These are phyloP conservation scores for Egretta garzetta DNA, from an alignment of 2,113 vertebrate genomes.

Conservation along the genomic window DNA sequence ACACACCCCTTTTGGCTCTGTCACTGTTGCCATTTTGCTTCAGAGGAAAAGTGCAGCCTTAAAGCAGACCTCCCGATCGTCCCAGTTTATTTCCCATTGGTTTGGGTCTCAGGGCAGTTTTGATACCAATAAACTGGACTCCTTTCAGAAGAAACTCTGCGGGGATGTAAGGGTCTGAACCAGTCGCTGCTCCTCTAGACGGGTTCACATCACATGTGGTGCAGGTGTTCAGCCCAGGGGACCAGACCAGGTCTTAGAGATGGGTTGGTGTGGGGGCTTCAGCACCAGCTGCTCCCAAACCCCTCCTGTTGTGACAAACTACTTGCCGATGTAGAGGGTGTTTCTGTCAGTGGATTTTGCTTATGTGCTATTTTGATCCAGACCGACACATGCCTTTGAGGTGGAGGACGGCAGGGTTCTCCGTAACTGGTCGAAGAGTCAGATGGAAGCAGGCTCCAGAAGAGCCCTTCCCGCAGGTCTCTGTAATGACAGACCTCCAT, in stretches of 20 bases:
- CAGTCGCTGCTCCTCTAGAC: background rate
- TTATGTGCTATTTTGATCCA: background rate
- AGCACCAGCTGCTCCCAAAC: background rate
- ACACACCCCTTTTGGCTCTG: fast-evolving
- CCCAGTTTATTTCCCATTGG: background rate
- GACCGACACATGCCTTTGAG: background rate
- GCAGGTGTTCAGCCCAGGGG: background rate
- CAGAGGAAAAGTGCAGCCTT: background rate
- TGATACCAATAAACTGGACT: background rate
- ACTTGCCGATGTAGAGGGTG: background rate
- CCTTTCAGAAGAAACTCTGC: background rate
- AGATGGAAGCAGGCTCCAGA: background rate
- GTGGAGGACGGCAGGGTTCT: background rate
- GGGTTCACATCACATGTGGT: background rate
- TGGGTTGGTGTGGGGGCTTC: background rate
- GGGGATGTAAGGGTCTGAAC: background rate
- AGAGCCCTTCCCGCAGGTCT: background rate
- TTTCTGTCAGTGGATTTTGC: background rate
- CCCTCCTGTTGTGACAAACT: background rate
- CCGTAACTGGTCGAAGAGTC: background rate
- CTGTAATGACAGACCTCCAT: background rate
- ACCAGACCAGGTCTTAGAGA: background rate
- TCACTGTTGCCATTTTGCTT: background rate
- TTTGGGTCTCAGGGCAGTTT: background rate
- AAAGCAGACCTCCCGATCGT: background rate